phyloP scores from a whole-genome alignment of 2,113 vertebrate genomes.

The Oreochromis tanganicae region DNA sequence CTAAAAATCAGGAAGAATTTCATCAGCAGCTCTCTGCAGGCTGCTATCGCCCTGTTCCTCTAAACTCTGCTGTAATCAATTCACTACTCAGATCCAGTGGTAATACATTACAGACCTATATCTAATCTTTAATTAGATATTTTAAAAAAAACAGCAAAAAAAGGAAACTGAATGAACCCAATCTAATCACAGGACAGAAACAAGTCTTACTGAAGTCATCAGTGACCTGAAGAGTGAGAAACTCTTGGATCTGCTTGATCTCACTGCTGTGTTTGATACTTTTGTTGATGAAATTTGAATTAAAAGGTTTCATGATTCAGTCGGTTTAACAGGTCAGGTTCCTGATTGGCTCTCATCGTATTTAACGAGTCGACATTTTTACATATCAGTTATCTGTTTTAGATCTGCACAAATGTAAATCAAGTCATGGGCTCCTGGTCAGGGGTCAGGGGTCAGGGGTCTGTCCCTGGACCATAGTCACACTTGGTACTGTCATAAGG shows the following conservation, averaged over 20 bases:
- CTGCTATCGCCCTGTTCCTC: not conserved
- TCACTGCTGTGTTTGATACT: not conserved
- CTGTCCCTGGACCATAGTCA: not conserved
- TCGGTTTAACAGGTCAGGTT: not conserved
- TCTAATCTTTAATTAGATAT: not conserved
- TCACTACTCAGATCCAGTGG: not conserved
- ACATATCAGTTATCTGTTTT: not conserved
- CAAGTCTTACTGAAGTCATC: not conserved
- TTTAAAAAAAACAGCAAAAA: not conserved
- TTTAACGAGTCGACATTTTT: not conserved
- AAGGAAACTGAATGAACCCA: not conserved
- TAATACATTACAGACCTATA: not conserved
- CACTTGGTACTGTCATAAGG: not conserved
- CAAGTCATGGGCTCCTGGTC: not conserved
- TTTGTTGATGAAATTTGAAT: not conserved
- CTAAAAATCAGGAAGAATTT: not conserved
- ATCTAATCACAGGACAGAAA: not conserved
- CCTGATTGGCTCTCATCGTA: not conserved
- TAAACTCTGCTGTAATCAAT: not conserved
- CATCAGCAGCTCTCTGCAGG: not conserved
- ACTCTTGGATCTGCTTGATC: not conserved
- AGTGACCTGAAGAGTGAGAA: not conserved
- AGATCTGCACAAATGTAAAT: not conserved
- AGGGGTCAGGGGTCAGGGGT: not conserved
- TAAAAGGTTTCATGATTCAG: not conserved